Conservation (phyloP, 2,888 invertebrate species). For the Cepaea hortensis region DNA sequence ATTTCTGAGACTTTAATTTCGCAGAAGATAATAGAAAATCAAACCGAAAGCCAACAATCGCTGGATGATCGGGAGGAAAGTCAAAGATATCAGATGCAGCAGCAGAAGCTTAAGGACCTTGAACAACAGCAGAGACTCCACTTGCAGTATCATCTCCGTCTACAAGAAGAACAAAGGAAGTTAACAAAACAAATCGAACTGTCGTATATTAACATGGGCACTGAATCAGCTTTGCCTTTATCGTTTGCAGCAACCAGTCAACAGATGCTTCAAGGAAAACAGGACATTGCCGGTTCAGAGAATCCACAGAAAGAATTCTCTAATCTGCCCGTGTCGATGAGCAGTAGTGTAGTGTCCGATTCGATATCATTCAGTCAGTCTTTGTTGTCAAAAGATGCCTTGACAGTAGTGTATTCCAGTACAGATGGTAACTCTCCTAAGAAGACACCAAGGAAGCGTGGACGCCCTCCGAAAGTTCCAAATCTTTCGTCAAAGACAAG, state of each 20-base stretch:
- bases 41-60: background rate
- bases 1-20: background rate
- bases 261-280: background rate
- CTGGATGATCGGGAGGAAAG: background rate
- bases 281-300: background rate
- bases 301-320: background rate
- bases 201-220: constrained; percentile 16
- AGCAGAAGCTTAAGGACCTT: constrained; percentile 41
- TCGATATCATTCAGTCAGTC: background rate
- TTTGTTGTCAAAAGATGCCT: constrained; percentile 6
- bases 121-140: constrained; percentile 39
- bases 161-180: constrained; percentile 40
- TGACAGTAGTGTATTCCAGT: background rate
- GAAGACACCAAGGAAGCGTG: constrained; percentile 32
- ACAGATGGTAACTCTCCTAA: background rate
- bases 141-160: constrained; percentile 38
- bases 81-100: constrained; percentile 3
- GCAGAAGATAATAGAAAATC: background rate
- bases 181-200: constrained; percentile 40
- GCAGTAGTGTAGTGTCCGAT: background rate
- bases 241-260: background rate
- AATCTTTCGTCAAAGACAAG: background rate
- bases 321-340: background rate
- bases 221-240: background rate
- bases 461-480: constrained; percentile 36